Evolutionary conservation across 2,797 vertebrate genomes (phyloP).

Genomic region (Sylvilagus floridanus): DNA sequence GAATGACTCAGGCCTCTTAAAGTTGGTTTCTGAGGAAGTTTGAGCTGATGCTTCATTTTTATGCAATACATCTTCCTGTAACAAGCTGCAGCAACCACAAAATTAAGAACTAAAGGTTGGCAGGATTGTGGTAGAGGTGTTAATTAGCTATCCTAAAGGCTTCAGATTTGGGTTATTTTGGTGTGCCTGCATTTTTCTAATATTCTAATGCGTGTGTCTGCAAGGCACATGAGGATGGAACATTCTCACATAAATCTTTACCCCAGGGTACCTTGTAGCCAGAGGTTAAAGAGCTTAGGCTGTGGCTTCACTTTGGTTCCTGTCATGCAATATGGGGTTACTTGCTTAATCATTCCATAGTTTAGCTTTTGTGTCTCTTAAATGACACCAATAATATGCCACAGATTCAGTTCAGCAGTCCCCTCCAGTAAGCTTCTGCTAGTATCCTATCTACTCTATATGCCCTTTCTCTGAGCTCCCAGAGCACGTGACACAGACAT

Average conservation of each 20-base stretch:
- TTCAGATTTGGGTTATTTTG: conserved; percentile 26
- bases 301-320: conserved; percentile 18
- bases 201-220: conserved; percentile 23
- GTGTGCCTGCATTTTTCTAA: conserved; percentile 51
- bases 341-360: conserved; percentile 33
- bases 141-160: conserved; percentile 68
- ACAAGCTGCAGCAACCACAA: conserved; percentile 45
- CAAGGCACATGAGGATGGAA: conserved; percentile 14
- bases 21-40: conserved; percentile 58
- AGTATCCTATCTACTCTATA: neutral
- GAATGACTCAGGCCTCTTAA: conserved; percentile 47
- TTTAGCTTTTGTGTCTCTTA: conserved; percentile 43
- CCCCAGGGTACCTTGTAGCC: neutral
- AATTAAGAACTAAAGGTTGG: conserved; percentile 60
- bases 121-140: conserved; percentile 40
- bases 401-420: neutral
- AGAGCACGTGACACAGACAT: neutral
- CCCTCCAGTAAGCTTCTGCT: conserved; percentile 11
- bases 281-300: conserved; percentile 33
- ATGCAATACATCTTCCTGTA: conserved; percentile 33
- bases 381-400: conserved; percentile 19
- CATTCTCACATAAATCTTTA: conserved; percentile 56
- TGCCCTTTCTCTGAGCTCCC: neutral
- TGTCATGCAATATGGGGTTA: conserved; percentile 16
- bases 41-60: conserved; percentile 56